Evolutionary conservation across 2,797 vertebrate species (phyloP), one percentile per base, ranked within the genome.

Genomic region (Hephaestus fuliginosus): DNA sequence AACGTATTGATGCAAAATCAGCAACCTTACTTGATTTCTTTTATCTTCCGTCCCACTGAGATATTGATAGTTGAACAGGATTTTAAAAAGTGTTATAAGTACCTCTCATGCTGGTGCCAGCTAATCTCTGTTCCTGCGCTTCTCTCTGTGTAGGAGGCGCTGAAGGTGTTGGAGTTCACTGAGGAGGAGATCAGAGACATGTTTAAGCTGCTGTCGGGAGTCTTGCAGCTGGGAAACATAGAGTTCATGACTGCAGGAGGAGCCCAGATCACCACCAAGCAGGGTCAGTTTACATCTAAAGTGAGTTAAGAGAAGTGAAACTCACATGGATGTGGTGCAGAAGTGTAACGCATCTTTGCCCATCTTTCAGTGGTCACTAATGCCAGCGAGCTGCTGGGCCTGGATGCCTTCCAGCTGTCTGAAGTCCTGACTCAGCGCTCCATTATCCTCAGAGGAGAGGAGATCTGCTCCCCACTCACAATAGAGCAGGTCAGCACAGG

Each of bases 171-270:
- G 87, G 95, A 97, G 90, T 98, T 98, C 85, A 93, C 94, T 4
- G 95, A 96, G 52, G 97, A 98, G 82, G 97, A 98, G 92, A 97
- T 96, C 91, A 93, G 96, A 87, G 97, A 98, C 89, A 96, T 98
- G 92, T 97, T 97, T 87, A 97, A 97, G 87, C 95, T 98, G 82
- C 95, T 98, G 76, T 98, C 97, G 46, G 97, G 96, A 67, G 97
- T 97, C 13, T 92, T 98, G 65, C 97, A 98, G 92, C 90, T 98
- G 75, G 97, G 97, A 57, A 98, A 98, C 1, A 87, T 97, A 2
- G 97, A 98, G 91, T 98, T 98, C 90, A 98, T 98, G 97, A 97
- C 96, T 4, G 97, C 97, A 41, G 97, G 97, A 4, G 97, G 97
- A 20, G 97, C 97, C 33, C 97, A 98, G 91, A 92, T 98, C 89